Conservation (phyloP, 2,797 vertebrate genomes). For the Spinus olivaceus region DNA sequence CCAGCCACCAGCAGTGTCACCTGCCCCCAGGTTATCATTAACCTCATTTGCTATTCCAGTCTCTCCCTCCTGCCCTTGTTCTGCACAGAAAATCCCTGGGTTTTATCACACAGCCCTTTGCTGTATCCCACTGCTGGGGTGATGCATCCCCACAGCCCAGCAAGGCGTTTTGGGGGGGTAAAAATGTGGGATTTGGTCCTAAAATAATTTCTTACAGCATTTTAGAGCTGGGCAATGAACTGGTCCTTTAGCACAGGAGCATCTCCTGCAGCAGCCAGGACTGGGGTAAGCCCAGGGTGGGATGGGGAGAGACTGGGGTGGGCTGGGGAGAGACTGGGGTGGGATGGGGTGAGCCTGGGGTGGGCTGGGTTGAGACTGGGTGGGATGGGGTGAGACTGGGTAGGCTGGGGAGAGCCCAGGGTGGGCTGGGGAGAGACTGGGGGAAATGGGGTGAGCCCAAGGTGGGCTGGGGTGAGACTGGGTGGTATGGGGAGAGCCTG, state of each 20-base stretch:
- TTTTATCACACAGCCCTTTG: neutral
- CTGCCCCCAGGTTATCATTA: neutral
- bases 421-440: neutral
- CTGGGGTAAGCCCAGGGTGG: neutral
- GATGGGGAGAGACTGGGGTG: accelerated
- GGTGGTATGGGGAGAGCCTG: neutral
- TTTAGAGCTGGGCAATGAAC: neutral
- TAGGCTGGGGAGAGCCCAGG: too few relatives aligned
- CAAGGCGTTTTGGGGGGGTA: accelerated
- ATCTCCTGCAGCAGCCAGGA: neutral
- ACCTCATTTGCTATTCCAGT: neutral
- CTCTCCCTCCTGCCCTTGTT: neutral
- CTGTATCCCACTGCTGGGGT: accelerated
- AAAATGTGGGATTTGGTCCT: neutral
- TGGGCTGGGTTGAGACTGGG: too few relatives aligned
- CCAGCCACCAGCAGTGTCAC: neutral
- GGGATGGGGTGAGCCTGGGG: accelerated
- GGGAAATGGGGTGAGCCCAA: accelerated
- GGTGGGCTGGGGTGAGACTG: too few relatives aligned
- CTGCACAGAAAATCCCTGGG: neutral
- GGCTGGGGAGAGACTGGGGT: too few relatives aligned
- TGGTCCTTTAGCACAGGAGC: neutral
- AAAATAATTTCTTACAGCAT: neutral
- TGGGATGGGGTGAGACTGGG: too few relatives aligned
- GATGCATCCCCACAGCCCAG: neutral